These are phyloP conservation scores for Xestia xanthographa DNA, from an alignment of 2,888 invertebrate genomes.

Conservation along the genomic window DNA sequence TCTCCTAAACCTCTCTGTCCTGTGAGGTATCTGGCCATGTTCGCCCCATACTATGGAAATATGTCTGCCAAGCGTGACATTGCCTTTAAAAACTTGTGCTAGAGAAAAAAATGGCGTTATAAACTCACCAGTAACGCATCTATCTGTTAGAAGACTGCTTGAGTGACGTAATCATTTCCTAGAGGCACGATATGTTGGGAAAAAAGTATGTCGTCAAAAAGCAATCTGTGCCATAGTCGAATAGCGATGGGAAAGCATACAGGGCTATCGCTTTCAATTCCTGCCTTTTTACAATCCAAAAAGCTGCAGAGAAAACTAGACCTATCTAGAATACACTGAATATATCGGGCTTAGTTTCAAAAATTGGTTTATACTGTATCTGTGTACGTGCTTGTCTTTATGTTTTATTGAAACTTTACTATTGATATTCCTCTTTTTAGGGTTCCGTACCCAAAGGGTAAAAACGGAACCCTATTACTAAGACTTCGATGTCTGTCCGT, in stretches of 20 bases:
- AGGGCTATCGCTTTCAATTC: conserved; percentile 15
- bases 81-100: background rate
- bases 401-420: background rate
- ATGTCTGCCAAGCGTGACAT: no score
- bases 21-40: no score
- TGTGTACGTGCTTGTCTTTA: no score
- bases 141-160: background rate
- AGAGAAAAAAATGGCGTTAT: background rate
- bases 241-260: conserved; percentile 7
- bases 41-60: no score
- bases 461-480: no score
- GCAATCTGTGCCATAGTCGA: background rate
- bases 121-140: background rate
- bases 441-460: no score
- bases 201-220: background rate
- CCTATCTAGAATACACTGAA: conserved; percentile 22
- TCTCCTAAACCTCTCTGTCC: no score
- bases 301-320: conserved; percentile 26
- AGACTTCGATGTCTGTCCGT: no score
- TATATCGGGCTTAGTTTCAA: background rate
- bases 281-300: conserved; percentile 23
- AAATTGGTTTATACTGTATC: conserved; percentile 5
- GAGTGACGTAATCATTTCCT: background rate
- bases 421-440: no score
- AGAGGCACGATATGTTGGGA: background rate